These are phyloP conservation scores for Onychostoma macrolepis DNA, from an alignment of 2,113 vertebrate species.

Conservation along the genomic window DNA sequence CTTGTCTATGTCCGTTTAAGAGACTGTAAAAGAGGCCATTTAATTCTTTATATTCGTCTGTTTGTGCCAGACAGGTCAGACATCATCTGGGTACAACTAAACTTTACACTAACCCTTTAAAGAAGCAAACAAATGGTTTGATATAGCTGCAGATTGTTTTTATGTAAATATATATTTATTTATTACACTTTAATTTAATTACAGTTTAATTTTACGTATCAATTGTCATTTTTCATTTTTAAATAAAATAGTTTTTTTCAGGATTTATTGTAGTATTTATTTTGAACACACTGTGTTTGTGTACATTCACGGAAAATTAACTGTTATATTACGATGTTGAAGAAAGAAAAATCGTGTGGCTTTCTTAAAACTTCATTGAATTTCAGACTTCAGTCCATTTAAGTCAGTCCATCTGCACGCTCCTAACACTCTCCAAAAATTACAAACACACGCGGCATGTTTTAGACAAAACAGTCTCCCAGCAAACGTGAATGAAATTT, in stretches of 20 bases:
- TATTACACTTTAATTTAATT: too few relatives aligned
- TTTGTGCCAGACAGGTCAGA: constrained; percentile 63
- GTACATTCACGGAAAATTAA: neutral
- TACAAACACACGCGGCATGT: constrained; percentile 68
- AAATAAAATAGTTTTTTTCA: constrained; percentile 41
- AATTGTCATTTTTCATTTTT: constrained; percentile 17
- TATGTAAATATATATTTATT: constrained; percentile 51
- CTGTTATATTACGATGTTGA: constrained; percentile 12
- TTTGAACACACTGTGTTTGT: neutral
- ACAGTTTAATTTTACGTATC: constrained; percentile 8
- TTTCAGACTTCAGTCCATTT: constrained; percentile 47
- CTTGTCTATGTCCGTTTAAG: constrained; percentile 65
- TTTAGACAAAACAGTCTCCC: constrained; percentile 77
- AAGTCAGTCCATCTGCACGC: constrained; percentile 57
- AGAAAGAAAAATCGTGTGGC: constrained; percentile 31
- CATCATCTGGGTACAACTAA: constrained; percentile 51
- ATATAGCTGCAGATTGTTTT: constrained; percentile 51
- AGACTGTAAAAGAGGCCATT: constrained; percentile 58
- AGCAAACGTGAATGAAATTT: constrained; percentile 67
- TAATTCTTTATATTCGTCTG: constrained; percentile 61
- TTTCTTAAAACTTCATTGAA: constrained; percentile 29
- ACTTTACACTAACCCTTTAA: constrained; percentile 54
- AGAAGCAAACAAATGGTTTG: constrained; percentile 42
- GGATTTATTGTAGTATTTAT: neutral
- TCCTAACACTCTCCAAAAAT: constrained; percentile 71